Conservation (phyloP, 2,113 vertebrate genomes). For the Platichthys flesus region DNA sequence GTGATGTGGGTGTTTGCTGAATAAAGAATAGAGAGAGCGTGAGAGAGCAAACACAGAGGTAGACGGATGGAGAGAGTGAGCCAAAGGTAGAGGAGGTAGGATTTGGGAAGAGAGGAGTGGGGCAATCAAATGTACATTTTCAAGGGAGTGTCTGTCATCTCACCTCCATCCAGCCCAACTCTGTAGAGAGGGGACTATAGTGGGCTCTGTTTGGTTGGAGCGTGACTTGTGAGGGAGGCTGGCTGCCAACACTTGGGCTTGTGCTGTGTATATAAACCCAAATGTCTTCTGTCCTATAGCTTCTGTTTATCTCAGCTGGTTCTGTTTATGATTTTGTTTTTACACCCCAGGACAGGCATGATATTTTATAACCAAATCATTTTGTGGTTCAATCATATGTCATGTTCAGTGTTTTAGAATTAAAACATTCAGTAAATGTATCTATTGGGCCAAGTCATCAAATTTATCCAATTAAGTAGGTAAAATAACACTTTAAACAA, state of each 20-base stretch:
- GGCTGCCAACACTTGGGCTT: not conserved
- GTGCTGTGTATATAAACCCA: not conserved
- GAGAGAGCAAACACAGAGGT: not conserved
- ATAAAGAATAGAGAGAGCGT: conserved; percentile 21
- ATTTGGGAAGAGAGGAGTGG: conserved; percentile 21
- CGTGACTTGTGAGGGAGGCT: not conserved
- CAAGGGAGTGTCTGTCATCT: conserved; percentile 27
- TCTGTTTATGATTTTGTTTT: not conserved
- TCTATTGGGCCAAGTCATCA: too few relatives aligned
- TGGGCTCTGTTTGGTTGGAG: not conserved
- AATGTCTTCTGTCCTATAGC: not conserved
- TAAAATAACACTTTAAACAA: too few relatives aligned
- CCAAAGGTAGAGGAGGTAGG: conserved; percentile 27
- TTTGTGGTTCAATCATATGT: too few relatives aligned
- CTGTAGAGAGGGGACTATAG: conserved; percentile 6
- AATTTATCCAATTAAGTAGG: too few relatives aligned
- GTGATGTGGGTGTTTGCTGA: conserved; percentile 44
- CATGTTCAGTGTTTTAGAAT: too few relatives aligned
- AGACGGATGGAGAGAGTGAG: conserved; percentile 3
- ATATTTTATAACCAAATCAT: too few relatives aligned
- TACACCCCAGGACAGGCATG: too few relatives aligned
- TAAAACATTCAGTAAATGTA: too few relatives aligned
- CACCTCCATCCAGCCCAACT: conserved; percentile 28
- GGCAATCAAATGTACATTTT: conserved; percentile 38
- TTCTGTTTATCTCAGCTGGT: too few relatives aligned